Conservation (phyloP, 2,888 invertebrate species). For the Rhamphomyia laevipes region DNA sequence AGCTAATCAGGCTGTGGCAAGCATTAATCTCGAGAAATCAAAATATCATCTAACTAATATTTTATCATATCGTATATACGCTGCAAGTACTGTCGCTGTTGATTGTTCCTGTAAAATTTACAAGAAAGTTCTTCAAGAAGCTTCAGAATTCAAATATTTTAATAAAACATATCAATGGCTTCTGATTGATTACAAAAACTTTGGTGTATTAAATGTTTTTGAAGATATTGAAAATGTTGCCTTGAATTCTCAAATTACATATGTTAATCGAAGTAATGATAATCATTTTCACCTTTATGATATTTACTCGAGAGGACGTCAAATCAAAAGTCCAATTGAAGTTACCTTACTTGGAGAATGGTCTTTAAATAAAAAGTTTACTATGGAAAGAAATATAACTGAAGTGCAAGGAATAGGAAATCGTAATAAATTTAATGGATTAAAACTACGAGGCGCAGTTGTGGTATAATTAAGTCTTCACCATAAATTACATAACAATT, state of each 20-base stretch:
- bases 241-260: constrained; percentile 30
- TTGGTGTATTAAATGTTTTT: constrained; percentile 15
- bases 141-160: constrained; percentile 22
- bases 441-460: constrained; percentile 26
- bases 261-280: constrained; percentile 17
- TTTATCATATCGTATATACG: too few relatives aligned
- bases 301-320: constrained; percentile 30
- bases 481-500: neutral
- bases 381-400: constrained; percentile 15
- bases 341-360: constrained; percentile 18
- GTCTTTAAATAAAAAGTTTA: constrained; percentile 9
- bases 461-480: constrained; percentile 23
- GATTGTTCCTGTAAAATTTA: too few relatives aligned
- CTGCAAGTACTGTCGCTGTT: too few relatives aligned
- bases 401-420: constrained; percentile 22
- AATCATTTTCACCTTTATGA: constrained; percentile 20
- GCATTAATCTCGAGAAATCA: too few relatives aligned
- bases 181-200: constrained; percentile 20
- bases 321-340: constrained; percentile 23
- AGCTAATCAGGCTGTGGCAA: too few relatives aligned
- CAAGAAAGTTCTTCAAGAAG: constrained; percentile 6
- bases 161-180: constrained; percentile 34
- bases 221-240: constrained; percentile 19
- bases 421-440: constrained; percentile 24
- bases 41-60: too few relatives aligned